Base-by-base conservation (phyloP, 1,140 invertebrate genomes). In the Olivierus martensii region DNA sequence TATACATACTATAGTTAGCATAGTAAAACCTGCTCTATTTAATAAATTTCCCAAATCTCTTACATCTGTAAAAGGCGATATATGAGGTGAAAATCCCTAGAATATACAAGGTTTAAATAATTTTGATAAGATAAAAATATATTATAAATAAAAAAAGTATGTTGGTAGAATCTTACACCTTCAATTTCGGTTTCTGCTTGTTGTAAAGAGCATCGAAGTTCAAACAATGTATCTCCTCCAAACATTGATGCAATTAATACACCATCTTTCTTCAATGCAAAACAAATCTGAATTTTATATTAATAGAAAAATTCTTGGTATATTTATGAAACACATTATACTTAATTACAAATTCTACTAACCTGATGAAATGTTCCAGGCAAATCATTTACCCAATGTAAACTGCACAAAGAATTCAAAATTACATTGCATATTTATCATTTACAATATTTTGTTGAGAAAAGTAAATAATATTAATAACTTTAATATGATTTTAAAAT, bases 321-420 rank as follows among this genome's bases (percentile, higher is more conserved):
- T 38, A 11, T n/a, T 46, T 22, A 44, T 22, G 1, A 35, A 14
- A 37, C 5, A 34, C 51, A n/a, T 22, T 56, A 43, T 41, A 12
- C 39, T 9, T 41, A 41, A 41, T 41, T 7, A 9, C 11, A 18
- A 15, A 41, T 19, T 28, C 9, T 19, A 59, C 59, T 43, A 39
- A 75, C 68, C 58, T 73, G 69, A 55, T 61, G 64, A 65, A 97
- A 89, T 53, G 83, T 83, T 12, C 82, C 81, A 0, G 94, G 94
- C 17, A 99, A 71, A 73, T 99, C 81, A 69, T 99, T 99, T 0
- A 99, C 87, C 95, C 95, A 99, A 66, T 99, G 95, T 38, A 98
- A 73, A 62, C 81, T 85, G 44, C 83, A 71, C 61, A 53, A 56
- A 57, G 58, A 43, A 58, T 22, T 15, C 11, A 46, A 11, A 11